Evolutionary conservation across 2,888 invertebrate genomes (phyloP), one percentile per base, ranked within the genome.

Genomic region (Prenolepis imparis): DNA sequence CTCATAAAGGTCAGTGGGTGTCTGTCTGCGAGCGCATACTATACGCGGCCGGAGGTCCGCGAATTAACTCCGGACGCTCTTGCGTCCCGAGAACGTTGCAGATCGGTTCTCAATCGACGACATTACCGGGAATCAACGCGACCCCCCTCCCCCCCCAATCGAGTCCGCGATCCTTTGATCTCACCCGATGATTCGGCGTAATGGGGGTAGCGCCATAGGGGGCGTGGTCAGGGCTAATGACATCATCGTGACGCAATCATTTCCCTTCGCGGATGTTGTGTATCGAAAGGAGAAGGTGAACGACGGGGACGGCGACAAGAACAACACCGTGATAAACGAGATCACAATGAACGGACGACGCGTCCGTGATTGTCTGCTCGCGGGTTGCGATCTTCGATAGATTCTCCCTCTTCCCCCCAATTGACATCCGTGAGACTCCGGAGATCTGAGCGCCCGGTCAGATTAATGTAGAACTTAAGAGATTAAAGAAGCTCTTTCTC

Each of bases 201-300:
- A 94, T 93, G 92, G 92, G 52, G 91, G 93, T 93, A 93, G 92
- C 92, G 88, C 91, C 91, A 86, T 92, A 91, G 91, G 92, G 92
- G 93, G 92, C 92, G 92, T 91, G 92, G 92, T 87, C 84, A 88
- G 83, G 84, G 89, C 92, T 94, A 94, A 94, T 94, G 93, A 93
- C 92, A 93, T 93, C 93, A 92, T 93, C 93, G 93, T 93, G 94
- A 93, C 94, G 93, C 90, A 93, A 94, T 93, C 92, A 88, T 93
- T 94, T 94, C 91, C 91, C 91, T 91, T 91, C 91, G 88, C 70
- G n/a, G 86, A 86, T 83, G 83, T 86, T 85, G 87, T 81, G 77
- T 67, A 81, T 39, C 85, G 75, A 84, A 77, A 86, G 75, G 32
- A 32, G 11, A 44, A n/a, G n/a, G 15, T 24, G 21, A 70, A 9